phyloP scores from a whole-genome alignment of 2,797 vertebrate species.

The Chloroceryle amazona region DNA sequence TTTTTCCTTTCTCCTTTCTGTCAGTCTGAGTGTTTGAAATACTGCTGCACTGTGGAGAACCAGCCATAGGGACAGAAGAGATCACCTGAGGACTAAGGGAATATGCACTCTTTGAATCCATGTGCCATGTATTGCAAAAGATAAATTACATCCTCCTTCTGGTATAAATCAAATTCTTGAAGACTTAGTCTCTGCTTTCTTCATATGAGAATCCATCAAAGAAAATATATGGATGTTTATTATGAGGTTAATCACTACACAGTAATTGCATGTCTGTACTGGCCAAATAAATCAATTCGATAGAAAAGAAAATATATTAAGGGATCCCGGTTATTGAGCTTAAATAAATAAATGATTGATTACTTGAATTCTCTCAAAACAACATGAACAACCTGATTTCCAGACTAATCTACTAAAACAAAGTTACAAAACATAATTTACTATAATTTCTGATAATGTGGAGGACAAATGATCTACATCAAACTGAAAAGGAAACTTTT shows the following conservation, averaged over 20 bases:
- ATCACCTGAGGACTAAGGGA: neutral
- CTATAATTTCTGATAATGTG: conserved; percentile 16
- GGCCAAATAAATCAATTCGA: conserved; percentile 71
- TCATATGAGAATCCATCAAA: conserved; percentile 16
- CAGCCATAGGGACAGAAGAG: neutral
- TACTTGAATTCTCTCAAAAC: conserved; percentile 44
- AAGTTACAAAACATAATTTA: conserved; percentile 69
- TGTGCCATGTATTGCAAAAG: conserved; percentile 2
- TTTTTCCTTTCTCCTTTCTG: neutral
- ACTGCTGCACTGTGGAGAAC: neutral
- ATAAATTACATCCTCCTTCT: conserved; percentile 31
- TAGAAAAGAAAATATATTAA: conserved; percentile 25
- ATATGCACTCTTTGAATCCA: neutral
- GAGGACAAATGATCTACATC: neutral
- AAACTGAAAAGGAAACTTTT: neutral
- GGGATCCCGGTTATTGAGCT: conserved; percentile 66
- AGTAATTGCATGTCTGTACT: conserved; percentile 68
- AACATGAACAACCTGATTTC: conserved; percentile 11
- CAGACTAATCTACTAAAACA: conserved; percentile 52
- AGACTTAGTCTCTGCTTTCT: conserved; percentile 8
- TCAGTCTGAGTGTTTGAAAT: neutral
- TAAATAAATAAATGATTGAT: conserved; percentile 73
- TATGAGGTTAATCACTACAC: conserved; percentile 68
- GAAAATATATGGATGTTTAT: conserved; percentile 39
- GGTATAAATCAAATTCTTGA: conserved; percentile 42